phyloP scores from a whole-genome alignment of 2,113 vertebrate species.

The Phyllopteryx taeniolatus region DNA sequence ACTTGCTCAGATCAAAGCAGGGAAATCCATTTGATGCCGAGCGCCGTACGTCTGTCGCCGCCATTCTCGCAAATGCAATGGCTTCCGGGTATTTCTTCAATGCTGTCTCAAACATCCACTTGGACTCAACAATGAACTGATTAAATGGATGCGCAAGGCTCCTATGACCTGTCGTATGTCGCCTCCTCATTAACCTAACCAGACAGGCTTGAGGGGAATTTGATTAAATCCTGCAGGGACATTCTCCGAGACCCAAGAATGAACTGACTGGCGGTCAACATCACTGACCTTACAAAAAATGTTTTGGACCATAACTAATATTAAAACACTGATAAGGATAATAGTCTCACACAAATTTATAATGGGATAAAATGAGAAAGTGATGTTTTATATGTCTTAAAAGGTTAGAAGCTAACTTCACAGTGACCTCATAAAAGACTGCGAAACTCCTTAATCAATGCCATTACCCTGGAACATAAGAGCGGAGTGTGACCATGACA shows the following conservation, averaged over 20 bases:
- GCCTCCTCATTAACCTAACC: neutral
- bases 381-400: neutral
- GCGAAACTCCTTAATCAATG: neutral
- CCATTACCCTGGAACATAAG: neutral
- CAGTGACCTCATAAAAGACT: neutral
- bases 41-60: neutral
- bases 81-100: neutral
- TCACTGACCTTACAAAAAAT: conserved; percentile 1
- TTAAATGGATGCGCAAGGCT: neutral
- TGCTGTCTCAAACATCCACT: neutral
- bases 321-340: neutral
- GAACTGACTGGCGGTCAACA: neutral
- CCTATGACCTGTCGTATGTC: neutral
- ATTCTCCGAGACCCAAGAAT: neutral
- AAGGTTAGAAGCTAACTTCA: neutral
- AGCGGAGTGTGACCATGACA: neutral
- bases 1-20: neutral
- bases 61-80: neutral
- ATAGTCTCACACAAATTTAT: neutral
- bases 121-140: neutral
- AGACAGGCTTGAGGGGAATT: neutral
- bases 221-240: neutral
- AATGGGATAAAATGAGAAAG: neutral
- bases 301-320: neutral
- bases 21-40: neutral